A percentile compares a stretch with the other conserved stretches of the same genome.
phyloP scores from a whole-genome alignment of 2,888 invertebrate species.

The Candidula unifasciata region DNA sequence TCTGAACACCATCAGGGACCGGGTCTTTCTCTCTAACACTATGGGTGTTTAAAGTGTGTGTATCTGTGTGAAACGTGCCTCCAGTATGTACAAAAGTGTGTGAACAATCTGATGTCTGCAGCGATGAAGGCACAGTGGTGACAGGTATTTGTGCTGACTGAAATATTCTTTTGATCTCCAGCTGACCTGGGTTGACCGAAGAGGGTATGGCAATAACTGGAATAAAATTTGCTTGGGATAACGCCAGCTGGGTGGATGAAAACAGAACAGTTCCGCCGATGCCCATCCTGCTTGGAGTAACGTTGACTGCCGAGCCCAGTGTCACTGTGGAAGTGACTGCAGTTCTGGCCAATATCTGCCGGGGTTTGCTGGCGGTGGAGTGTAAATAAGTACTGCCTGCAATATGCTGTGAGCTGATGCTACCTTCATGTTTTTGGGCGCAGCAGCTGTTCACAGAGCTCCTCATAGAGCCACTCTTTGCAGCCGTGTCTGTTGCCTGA shows the following conservation, averaged over 20 bases:
- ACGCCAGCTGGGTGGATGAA: slow-evolving; percentile 32
- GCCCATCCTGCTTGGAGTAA: slow-evolving; percentile 5
- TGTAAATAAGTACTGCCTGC: neutral
- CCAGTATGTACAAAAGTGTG: slow-evolving; percentile 41
- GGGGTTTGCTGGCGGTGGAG: slow-evolving; percentile 1
- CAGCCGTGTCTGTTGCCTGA: neutral
- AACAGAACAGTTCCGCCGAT: slow-evolving; percentile 29
- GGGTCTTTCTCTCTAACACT: neutral
- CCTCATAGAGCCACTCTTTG: neutral
- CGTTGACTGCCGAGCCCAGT: neutral
- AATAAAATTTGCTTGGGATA: slow-evolving; percentile 43
- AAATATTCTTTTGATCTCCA: slow-evolving; percentile 50
- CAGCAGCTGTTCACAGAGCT: neutral
- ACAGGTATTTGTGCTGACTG: neutral
- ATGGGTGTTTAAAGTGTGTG: neutral
- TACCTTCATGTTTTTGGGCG: slow-evolving; percentile 7
- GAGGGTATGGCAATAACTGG: slow-evolving; percentile 50
- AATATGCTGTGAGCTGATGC: neutral
- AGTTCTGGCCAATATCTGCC: slow-evolving; percentile 40
- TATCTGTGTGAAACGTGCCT: neutral
- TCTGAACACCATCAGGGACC: slow-evolving; percentile 3
- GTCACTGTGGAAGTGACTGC: neutral
- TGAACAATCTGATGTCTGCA: slow-evolving; percentile 35
- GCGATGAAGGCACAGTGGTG: neutral
- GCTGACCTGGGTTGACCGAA: slow-evolving; percentile 38